Evolutionary conservation across 2,113 vertebrate species (phyloP), one percentile per base, ranked within the genome.

Genomic region (Zosterops hypoxanthus): DNA sequence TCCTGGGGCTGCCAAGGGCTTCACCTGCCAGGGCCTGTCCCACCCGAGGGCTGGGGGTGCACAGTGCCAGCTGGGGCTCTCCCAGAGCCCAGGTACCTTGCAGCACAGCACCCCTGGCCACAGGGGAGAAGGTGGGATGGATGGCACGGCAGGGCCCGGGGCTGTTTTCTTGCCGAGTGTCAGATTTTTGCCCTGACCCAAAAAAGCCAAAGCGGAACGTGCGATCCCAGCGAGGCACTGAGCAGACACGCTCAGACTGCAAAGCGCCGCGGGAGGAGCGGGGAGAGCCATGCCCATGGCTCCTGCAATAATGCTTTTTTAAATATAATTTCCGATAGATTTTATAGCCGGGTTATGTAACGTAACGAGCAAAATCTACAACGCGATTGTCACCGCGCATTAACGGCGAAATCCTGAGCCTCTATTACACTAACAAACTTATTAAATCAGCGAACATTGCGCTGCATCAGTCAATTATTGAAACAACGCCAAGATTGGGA

Each of bases 351-450:
- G 91, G 91, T 96, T 97, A 96, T 83, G 92, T 94, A 95, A 97
- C 89, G 26, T 90, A 95, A 95, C 47, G 87, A 96, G 88, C 92
- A 96, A 92, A 94, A 94, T 85, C 92, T 72, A 81, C 87, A 95
- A 95, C 53, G 88, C 80, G 94, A 96, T 97, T 96, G 95, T 96
- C 95, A 46, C 82, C 87, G 90, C 90, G 68, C 94, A 89, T 96
- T 95, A 96, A 75, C 77, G 41, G 82, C 61, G 66, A 92, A 93
- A 94, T 46, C 82, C 86, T 21, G 72, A 94, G 56, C 88, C 84
- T 84, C 92, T 94, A 68, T 94, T 94, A 91, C 34, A 81, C 85
- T 94, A 92, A 95, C 94, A 92, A 97, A 94, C 93, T 94, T 96
- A 94, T 97, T 96, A 95, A 96, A 94, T 94, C 96, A 94, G 92